These are phyloP conservation scores for Serrognathus titanus DNA, from an alignment of 2,888 invertebrate species.

Conservation along the genomic window DNA sequence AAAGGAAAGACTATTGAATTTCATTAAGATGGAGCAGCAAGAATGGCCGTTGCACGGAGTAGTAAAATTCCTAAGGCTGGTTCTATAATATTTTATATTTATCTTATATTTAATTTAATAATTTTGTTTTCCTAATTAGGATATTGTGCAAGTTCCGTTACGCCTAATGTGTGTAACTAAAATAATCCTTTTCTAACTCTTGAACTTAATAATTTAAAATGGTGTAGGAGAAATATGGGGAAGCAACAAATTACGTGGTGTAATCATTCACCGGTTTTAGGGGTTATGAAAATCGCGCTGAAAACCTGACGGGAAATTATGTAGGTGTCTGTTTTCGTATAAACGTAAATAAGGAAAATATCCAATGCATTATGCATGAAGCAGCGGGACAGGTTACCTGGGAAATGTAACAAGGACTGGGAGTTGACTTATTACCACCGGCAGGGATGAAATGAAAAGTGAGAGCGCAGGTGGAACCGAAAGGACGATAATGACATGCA, in stretches of 20 bases:
- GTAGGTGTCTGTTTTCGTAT: conserved; percentile 46
- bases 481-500: conserved; percentile 38
- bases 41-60: no score
- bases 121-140: no score
- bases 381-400: conserved; percentile 41
- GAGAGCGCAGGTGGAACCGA: conserved; percentile 34
- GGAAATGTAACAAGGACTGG: conserved; percentile 35
- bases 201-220: no score
- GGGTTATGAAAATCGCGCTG: conserved; percentile 26
- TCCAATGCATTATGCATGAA: conserved; percentile 49
- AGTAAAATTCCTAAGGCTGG: no score
- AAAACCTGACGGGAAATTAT: conserved; percentile 41
- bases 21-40: no score
- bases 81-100: no score
- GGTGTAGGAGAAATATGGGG: not conserved
- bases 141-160: no score
- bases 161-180: no score
- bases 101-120: no score
- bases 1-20: no score
- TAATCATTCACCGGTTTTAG: conserved; percentile 26
- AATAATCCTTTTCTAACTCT: no score
- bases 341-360: conserved; percentile 49
- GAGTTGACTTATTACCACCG: conserved; percentile 37
- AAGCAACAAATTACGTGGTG: conserved; percentile 20
- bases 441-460: conserved; percentile 35